Evolutionary conservation across 1,140 invertebrate species (phyloP), one percentile per base, ranked within the genome.

Genomic region (Mactra quadrangularis): DNA sequence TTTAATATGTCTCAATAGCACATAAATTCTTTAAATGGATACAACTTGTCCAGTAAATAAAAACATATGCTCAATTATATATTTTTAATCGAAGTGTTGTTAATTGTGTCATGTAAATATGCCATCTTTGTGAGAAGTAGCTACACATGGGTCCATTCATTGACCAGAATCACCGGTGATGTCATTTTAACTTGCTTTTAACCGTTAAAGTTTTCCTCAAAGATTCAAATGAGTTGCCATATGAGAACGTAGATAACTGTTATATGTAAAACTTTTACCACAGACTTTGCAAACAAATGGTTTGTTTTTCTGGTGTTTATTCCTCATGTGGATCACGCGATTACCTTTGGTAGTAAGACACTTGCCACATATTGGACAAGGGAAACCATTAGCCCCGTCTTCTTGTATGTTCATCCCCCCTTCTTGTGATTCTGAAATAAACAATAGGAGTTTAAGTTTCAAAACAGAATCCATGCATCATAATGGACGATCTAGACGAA

Each of bases 201-300:
- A 11, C 25, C 25, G 35, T 4, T 62, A 7, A 62, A 3, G 38
- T 19, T 15, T 62, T 35, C 31, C n/a, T n/a, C n/a, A n/a, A n/a
- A 62, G 31, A 19, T 62, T 45, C 35, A 0, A 76, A 64, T 88
- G 86, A 17, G 84, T 86, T 4, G 64, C 66, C 22, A 88, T 66
- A 57, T 92, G 91, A 3, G 68, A 71, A 17, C 86, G 70, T 1
- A 90, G 71, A 68, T 83, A 71, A 27, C 87, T 86, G 4, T 77
- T 84, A 27, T 83, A 82, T 7, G 66, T 74, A 62, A 89, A 91
- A 9, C 60, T 25, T 33, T 83, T 74, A 52, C 97, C 96, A 93
- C 97, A 98, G 91, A 97, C 96, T n/a, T 95, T 95, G 93, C 98
- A 99, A 19, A 35, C 75, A 72, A 87, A 90, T 0, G 87, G 88